Evolutionary conservation across 1,140 invertebrate species (phyloP).

Genomic region (Trichonephila clavata): DNA sequence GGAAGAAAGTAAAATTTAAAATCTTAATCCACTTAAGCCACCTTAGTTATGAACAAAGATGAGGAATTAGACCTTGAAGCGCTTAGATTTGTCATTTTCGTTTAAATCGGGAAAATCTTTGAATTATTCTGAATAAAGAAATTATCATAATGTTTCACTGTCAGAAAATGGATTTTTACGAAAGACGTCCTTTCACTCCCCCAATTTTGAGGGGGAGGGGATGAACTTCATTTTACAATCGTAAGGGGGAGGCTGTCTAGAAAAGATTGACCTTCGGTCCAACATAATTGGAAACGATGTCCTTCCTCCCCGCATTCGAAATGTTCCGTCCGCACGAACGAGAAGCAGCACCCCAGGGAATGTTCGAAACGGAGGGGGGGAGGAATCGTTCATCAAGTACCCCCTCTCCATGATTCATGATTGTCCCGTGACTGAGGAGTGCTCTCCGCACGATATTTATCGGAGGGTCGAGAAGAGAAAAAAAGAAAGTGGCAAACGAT

Average conservation of each 20-base stretch:
- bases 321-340: conserved; percentile 19
- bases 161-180: background rate
- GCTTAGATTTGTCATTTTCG: background rate
- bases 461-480: background rate
- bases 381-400: background rate
- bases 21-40: no score
- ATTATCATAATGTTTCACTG: background rate
- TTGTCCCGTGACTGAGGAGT: conserved; percentile 6
- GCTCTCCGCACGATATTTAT: conserved; percentile 20
- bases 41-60: no score
- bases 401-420: conserved; percentile 10
- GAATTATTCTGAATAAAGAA: background rate
- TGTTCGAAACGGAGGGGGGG: background rate
- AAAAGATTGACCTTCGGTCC: conserved; percentile 30
- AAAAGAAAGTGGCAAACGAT: background rate
- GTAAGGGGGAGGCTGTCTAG: background rate
- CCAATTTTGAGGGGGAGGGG: background rate
- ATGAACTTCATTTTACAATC: background rate
- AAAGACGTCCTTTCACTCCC: background rate
- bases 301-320: background rate
- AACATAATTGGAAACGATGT: conserved; percentile 22
- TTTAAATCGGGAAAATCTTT: background rate
- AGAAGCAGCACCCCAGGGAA: conserved; percentile 12
- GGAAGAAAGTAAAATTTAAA: no score
- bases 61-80: no score